Evolutionary conservation across 2,888 invertebrate species (phyloP).

Genomic region (Therioaphis trifolii): DNA sequence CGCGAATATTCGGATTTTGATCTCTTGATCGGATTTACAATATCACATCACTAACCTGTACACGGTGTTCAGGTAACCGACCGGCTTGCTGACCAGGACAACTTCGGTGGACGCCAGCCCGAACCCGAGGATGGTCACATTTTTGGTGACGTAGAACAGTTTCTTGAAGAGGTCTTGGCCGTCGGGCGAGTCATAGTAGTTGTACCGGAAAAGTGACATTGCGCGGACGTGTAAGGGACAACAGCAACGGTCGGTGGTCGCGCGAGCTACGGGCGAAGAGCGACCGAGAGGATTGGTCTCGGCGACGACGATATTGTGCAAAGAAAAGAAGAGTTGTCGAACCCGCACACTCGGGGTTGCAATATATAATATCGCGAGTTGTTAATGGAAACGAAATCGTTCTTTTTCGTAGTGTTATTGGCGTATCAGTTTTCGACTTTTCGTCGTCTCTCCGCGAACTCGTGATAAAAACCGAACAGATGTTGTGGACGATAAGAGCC

Average conservation of each 20-base stretch:
- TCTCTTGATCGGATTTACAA: too few relatives aligned
- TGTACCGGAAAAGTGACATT: slow-evolving; percentile 33
- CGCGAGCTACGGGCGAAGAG: not conserved
- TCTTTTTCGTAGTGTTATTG: too few relatives aligned
- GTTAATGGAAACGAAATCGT: too few relatives aligned
- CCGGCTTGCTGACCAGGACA: slow-evolving; percentile 42
- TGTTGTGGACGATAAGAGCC: too few relatives aligned
- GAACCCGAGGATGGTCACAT: slow-evolving; percentile 38
- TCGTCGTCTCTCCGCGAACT: too few relatives aligned
- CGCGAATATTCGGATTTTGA: too few relatives aligned
- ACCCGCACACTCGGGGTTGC: too few relatives aligned
- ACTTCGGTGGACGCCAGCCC: slow-evolving; percentile 52
- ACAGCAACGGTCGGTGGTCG: not conserved
- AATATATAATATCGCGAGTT: too few relatives aligned
- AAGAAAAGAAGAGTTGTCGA: too few relatives aligned
- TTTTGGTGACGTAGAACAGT: slow-evolving; percentile 39
- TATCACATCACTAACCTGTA: not conserved
- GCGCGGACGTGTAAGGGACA: not conserved
- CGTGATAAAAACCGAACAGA: too few relatives aligned
- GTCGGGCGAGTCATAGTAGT: slow-evolving; percentile 55
- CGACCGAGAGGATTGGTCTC: too few relatives aligned
- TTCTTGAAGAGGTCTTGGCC: slow-evolving; percentile 35
- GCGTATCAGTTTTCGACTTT: too few relatives aligned
- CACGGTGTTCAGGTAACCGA: slow-evolving; percentile 29
- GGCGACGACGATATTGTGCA: not conserved